A percentile compares a stretch with the other conserved stretches of the same genome.
These are phyloP conservation scores for Elachura formosa DNA, from an alignment of 2,113 vertebrate species.

Conservation along the genomic window DNA sequence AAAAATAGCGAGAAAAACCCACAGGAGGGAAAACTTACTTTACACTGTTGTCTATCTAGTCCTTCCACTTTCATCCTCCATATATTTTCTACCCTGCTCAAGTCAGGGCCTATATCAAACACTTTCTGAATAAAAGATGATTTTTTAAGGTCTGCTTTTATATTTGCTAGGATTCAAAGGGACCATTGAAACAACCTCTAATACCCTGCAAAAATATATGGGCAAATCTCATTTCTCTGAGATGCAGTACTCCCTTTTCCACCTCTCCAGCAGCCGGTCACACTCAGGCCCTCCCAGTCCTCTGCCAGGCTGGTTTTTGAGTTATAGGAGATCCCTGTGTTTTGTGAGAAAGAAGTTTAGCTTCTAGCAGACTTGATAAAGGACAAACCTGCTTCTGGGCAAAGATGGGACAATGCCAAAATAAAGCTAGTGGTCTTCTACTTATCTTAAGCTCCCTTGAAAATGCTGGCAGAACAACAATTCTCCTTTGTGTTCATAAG, in stretches of 20 bases:
- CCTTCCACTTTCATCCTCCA: not conserved
- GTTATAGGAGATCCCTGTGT: not conserved
- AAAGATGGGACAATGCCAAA: not conserved
- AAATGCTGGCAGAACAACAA: not conserved
- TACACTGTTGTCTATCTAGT: not conserved
- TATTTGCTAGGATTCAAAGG: not conserved
- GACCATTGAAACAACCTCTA: not conserved
- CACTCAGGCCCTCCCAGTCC: accelerated
- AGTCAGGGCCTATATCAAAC: not conserved
- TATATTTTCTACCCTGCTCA: not conserved
- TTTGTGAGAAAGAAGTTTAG: not conserved
- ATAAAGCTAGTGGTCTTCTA: not conserved
- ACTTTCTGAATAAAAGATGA: not conserved
- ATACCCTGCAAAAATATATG: not conserved
- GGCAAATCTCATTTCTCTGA: not conserved
- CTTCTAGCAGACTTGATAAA: not conserved
- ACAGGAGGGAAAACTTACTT: not conserved
- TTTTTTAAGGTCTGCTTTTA: not conserved
- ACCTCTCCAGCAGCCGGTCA: not conserved
- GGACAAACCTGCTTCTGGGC: not conserved
- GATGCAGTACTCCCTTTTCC: not conserved
- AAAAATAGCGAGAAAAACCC: not conserved
- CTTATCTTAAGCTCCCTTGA: not conserved
- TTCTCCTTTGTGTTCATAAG: not conserved
- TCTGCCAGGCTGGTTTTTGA: not conserved